A percentile compares a stretch with the other conserved stretches of the same genome.
These are phyloP conservation scores for Lepidonotus clava DNA, from an alignment of 2,888 invertebrate genomes.

Conservation along the genomic window DNA sequence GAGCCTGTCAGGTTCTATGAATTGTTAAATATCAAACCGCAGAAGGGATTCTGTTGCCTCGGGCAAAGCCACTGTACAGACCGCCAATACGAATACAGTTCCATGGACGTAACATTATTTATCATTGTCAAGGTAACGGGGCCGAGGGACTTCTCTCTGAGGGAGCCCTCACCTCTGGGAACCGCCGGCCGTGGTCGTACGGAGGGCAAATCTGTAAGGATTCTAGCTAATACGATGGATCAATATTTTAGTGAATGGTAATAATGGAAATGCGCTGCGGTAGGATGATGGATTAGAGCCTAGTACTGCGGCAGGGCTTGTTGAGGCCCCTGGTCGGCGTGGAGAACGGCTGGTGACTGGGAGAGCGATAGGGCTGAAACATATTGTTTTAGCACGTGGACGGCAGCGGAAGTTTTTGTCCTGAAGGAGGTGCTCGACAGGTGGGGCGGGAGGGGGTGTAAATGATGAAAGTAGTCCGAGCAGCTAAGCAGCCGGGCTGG, in stretches of 20 bases:
- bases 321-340: background rate
- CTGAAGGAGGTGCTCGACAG: background rate
- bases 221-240: background rate
- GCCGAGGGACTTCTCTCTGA: too few relatives aligned
- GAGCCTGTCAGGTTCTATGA: too few relatives aligned
- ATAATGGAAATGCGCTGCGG: background rate
- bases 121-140: too few relatives aligned
- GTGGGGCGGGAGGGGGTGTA: background rate
- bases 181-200: too few relatives aligned
- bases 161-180: too few relatives aligned
- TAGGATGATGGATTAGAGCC: background rate
- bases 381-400: constrained; percentile 8
- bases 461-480: background rate
- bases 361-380: background rate
- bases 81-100: too few relatives aligned
- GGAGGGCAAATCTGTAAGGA: background rate
- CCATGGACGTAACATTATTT: too few relatives aligned
- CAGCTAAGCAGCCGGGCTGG: background rate
- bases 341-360: background rate
- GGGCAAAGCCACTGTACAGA: too few relatives aligned
- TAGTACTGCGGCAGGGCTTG: background rate
- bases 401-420: background rate
- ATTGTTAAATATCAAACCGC: too few relatives aligned
- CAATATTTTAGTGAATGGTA: constrained; percentile 1
- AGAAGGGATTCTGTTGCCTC: too few relatives aligned